phyloP scores from a whole-genome alignment of 2,888 invertebrate genomes.

The Harpagoxenus sublaevis region DNA sequence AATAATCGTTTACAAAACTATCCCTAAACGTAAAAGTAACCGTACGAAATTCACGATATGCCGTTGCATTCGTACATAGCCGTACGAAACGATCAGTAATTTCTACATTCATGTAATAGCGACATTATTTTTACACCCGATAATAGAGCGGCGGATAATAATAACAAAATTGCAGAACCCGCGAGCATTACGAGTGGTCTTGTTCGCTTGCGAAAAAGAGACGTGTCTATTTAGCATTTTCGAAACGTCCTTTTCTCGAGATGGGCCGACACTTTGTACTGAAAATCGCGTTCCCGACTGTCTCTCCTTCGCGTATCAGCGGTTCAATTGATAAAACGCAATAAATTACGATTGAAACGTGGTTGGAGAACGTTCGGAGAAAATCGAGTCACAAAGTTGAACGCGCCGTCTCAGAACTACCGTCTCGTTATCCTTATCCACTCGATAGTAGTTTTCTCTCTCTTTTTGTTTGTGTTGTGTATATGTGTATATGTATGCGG shows the following conservation, averaged over 20 bases:
- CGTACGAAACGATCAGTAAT: constrained; percentile 35
- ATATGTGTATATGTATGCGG: background rate
- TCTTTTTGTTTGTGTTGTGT: background rate
- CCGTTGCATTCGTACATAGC: constrained; percentile 11
- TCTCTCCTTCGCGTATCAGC: background rate
- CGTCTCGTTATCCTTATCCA: constrained; percentile 20
- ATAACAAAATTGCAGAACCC: constrained; percentile 31
- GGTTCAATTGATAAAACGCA: constrained; percentile 33
- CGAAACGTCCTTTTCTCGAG: background rate
- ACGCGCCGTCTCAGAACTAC: background rate
- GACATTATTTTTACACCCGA: constrained; percentile 49
- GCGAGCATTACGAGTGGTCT: background rate
- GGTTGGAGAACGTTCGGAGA: background rate
- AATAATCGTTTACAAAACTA: constrained; percentile 34
- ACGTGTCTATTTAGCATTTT: constrained; percentile 1
- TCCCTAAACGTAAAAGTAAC: constrained; percentile 44
- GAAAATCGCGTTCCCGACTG: background rate
- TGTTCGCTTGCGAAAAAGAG: constrained; percentile 9
- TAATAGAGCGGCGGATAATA: constrained; percentile 31
- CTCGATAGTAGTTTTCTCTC: constrained; percentile 6
- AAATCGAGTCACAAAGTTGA: background rate
- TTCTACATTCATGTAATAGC: constrained; percentile 46
- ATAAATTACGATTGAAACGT: constrained; percentile 67
- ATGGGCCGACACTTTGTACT: background rate
- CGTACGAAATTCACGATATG: constrained; percentile 29